A percentile compares a stretch with the other conserved stretches of the same genome.
Conservation (phyloP, 2,797 vertebrate species). For the Hemitrygon akajei region DNA sequence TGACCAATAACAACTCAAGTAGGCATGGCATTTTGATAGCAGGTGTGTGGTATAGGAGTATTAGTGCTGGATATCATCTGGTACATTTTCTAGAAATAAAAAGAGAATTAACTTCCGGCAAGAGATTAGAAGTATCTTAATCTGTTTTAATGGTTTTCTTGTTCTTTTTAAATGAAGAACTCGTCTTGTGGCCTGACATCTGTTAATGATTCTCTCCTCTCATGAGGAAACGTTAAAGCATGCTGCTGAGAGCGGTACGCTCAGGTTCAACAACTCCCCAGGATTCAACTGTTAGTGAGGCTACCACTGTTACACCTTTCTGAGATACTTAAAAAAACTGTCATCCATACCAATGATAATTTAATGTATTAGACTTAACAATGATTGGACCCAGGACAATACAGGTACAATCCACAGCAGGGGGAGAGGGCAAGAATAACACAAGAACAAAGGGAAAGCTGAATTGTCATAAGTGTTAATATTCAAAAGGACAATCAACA, state of each 20-base stretch:
- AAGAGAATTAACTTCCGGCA: background rate
- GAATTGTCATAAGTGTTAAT: background rate
- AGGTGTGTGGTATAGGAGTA: too few species aligned
- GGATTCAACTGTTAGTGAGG: background rate
- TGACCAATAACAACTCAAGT: background rate
- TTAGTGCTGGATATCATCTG: background rate
- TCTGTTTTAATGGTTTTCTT: background rate
- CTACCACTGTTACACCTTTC: background rate
- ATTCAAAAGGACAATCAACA: background rate
- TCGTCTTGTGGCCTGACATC: background rate
- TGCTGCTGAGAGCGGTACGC: background rate
- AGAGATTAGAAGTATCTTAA: background rate
- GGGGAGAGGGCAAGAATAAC: background rate
- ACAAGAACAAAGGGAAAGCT: background rate
- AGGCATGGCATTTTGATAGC: background rate
- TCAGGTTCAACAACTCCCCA: background rate
- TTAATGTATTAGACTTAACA: background rate
- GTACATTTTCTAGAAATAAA: background rate
- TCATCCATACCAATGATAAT: background rate
- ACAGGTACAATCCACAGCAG: background rate
- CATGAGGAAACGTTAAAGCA: too few species aligned
- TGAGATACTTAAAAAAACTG: background rate
- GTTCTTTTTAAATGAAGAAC: background rate
- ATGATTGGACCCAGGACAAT: background rate
- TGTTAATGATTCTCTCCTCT: constrained; percentile 18